Percentiles rank a stretch among this genome's conserved stretches.
Conservation (phyloP, 2,113 vertebrate genomes). For the Nycticryphes semicollaris region DNA sequence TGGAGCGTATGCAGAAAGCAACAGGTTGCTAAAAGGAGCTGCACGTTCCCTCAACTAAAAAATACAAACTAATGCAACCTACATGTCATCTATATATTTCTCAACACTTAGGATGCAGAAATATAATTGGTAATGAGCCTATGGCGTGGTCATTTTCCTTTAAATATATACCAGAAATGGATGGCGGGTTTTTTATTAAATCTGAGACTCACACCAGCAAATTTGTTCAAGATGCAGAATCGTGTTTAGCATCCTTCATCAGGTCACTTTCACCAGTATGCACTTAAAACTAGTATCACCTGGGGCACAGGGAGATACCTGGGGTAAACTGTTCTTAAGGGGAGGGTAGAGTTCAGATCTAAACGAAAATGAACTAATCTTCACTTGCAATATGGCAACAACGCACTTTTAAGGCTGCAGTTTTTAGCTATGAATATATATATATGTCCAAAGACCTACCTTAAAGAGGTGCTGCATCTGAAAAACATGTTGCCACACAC, state of each 20-base stretch:
- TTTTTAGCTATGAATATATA: constrained; percentile 53
- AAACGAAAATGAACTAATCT: constrained; percentile 5
- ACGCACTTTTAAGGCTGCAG: constrained; percentile 58
- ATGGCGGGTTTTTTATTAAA: constrained; percentile 33
- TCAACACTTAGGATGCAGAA: constrained; percentile 57
- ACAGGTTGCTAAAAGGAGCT: constrained; percentile 44
- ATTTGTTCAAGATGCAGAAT: constrained; percentile 67
- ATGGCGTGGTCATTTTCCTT: constrained; percentile 58
- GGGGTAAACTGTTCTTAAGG: constrained; percentile 29
- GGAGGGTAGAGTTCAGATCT: constrained; percentile 30
- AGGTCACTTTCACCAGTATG: constrained; percentile 62
- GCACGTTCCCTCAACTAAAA: background rate
- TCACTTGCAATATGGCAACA: constrained; percentile 61
- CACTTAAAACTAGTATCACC: constrained; percentile 55
- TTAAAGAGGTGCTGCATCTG: constrained; percentile 69
- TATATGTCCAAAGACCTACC: constrained; percentile 64
- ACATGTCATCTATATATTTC: constrained; percentile 17
- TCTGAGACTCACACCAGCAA: constrained; percentile 65
- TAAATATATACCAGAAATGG: constrained; percentile 34
- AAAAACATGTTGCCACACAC: constrained; percentile 55
- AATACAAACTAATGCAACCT: constrained; percentile 11
- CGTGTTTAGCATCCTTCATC: constrained; percentile 48
- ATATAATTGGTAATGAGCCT: constrained; percentile 69
- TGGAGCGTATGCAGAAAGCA: constrained; percentile 10
- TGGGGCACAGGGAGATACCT: constrained; percentile 48